These are phyloP conservation scores for Volucella bombylans DNA, from an alignment of 2,888 invertebrate species.

Conservation along the genomic window DNA sequence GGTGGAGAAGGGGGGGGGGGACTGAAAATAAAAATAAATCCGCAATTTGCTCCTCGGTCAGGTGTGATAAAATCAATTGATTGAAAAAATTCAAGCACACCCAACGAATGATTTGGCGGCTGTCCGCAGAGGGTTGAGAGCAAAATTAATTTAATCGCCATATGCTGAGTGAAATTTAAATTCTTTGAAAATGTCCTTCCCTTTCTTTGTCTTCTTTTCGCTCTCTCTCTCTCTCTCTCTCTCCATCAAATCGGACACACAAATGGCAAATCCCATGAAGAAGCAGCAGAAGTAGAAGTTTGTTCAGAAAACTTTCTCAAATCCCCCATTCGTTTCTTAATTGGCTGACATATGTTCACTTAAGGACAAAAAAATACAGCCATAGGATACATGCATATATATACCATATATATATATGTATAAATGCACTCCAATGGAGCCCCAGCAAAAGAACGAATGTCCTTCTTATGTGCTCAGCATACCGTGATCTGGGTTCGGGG, in stretches of 20 bases:
- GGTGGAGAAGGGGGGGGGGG: background rate
- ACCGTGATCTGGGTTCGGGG: too few species aligned
- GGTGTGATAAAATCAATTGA: conserved; percentile 62
- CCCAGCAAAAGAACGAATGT: conserved; percentile 46
- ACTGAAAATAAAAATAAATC: conserved; percentile 31
- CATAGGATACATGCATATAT: background rate
- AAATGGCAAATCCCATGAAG: conserved; percentile 19
- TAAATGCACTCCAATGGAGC: conserved; percentile 17
- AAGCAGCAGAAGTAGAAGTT: conserved; percentile 56
- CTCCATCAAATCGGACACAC: conserved; percentile 42
- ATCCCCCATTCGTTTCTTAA: conserved; percentile 71
- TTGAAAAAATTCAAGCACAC: conserved; percentile 43
- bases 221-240: background rate
- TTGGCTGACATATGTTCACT: conserved; percentile 73
- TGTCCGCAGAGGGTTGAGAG: background rate
- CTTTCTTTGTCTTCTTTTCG: background rate
- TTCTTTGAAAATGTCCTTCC: conserved; percentile 51
- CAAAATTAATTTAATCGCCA: conserved; percentile 66
- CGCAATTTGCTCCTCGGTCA: conserved; percentile 20
- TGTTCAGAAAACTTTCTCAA: conserved; percentile 64
- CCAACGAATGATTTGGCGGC: background rate
- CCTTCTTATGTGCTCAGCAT: conserved; percentile 49
- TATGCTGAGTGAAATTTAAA: conserved; percentile 68
- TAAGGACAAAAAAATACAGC: conserved; percentile 30
- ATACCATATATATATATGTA: too few species aligned